Conservation (phyloP, 2,888 invertebrate genomes). For the Lasioglossum vierecki region DNA sequence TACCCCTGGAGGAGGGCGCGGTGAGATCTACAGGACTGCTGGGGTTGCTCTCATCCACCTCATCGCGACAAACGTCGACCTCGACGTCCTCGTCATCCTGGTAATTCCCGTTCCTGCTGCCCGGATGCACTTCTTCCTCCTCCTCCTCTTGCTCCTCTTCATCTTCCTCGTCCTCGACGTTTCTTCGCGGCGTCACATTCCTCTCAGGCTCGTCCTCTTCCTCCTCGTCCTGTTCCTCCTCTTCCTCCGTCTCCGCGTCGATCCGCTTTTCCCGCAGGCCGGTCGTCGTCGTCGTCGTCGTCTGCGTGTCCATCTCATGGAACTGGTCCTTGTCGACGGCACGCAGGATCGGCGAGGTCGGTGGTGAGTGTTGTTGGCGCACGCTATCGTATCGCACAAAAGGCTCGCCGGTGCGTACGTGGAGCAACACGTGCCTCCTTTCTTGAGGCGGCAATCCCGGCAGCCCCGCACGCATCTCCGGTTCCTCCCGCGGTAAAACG, state of each 20-base stretch:
- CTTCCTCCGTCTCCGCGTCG: slow-evolving; percentile 66
- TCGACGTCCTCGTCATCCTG: slow-evolving; percentile 79
- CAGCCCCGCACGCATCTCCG: slow-evolving; percentile 64
- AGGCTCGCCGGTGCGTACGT: slow-evolving; percentile 78
- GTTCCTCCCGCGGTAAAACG: slow-evolving; percentile 72
- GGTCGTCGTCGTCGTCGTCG: neutral
- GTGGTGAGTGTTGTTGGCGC: slow-evolving; percentile 60
- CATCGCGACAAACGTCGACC: slow-evolving; percentile 79
- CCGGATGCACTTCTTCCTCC: slow-evolving; percentile 72
- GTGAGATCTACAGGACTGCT: slow-evolving; percentile 84
- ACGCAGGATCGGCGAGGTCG: slow-evolving; percentile 63
- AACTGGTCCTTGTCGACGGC: slow-evolving; percentile 62
- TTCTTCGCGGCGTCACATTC: slow-evolving; percentile 41
- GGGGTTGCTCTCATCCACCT: slow-evolving; percentile 80
- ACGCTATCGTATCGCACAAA: slow-evolving; percentile 75
- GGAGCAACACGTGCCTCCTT: slow-evolving; percentile 77
- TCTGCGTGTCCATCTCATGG: slow-evolving; percentile 55
- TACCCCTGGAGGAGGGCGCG: slow-evolving; percentile 79
- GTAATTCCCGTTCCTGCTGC: slow-evolving; percentile 73
- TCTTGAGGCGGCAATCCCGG: slow-evolving; percentile 73
- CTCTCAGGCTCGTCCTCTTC: slow-evolving; percentile 66
- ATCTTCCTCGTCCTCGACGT: slow-evolving; percentile 70
- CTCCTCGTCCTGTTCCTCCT: slow-evolving; percentile 71
- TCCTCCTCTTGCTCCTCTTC: slow-evolving; percentile 76
- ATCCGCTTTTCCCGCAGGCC: slow-evolving; percentile 43